Evolutionary conservation across 2,888 invertebrate species (phyloP).

Genomic region (Cryptops parisi): DNA sequence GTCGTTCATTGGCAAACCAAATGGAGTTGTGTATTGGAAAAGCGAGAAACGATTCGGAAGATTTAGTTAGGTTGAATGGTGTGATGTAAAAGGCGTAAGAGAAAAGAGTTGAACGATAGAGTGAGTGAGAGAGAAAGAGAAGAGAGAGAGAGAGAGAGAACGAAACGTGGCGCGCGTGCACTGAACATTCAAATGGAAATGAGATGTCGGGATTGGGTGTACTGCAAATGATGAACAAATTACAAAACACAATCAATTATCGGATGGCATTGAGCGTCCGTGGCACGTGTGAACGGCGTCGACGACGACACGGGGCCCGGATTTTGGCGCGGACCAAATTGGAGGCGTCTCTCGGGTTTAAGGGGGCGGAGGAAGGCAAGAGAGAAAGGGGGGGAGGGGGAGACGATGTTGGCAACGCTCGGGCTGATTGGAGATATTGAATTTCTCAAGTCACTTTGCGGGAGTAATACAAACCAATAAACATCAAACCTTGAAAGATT

Average conservation of each 20-base stretch:
- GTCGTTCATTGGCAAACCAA: too few relatives aligned
- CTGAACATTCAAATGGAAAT: conserved; percentile 8
- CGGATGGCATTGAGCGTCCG: neutral
- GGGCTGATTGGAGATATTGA: conserved; percentile 14
- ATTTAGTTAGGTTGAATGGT: too few relatives aligned
- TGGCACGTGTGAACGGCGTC: conserved; percentile 1
- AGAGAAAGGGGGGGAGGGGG: too few relatives aligned
- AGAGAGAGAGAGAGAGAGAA: neutral
- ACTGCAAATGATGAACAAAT: conserved; percentile 13
- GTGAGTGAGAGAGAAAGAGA: too few relatives aligned
- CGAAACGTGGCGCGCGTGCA: neutral
- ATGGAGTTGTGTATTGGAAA: too few relatives aligned
- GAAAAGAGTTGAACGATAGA: too few relatives aligned
- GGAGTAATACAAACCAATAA: conserved; percentile 14
- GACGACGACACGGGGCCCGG: too few relatives aligned
- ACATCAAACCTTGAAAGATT: conserved; percentile 14
- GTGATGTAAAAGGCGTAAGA: too few relatives aligned
- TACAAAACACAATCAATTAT: conserved; percentile 13
- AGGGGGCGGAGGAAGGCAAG: conserved; percentile 4
- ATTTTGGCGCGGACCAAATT: neutral
- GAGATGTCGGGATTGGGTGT: conserved; percentile 1
- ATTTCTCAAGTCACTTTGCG: conserved; percentile 15
- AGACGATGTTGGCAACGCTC: too few relatives aligned
- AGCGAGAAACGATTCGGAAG: too few relatives aligned
- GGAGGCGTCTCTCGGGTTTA: conserved; percentile 4